Evolutionary conservation across 2,797 vertebrate genomes (phyloP), one percentile per base, ranked within the genome.

Genomic region (Oreochromis grahami): DNA sequence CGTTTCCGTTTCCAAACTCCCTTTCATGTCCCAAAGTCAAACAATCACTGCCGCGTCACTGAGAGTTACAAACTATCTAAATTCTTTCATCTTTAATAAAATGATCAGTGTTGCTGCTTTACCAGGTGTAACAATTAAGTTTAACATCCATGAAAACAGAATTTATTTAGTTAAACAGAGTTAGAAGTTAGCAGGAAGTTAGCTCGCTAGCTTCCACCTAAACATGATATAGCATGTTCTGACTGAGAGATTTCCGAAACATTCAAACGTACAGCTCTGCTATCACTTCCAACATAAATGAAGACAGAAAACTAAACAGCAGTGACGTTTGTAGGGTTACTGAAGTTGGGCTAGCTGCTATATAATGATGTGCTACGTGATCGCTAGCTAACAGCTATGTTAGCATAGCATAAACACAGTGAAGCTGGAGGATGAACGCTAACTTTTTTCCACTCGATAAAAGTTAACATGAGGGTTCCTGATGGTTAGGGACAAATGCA

Each of bases 381-480:
- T 0, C 0, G 3, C 51, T 52, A 21, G 51, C 1, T n/a, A n/a
- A 52, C 10, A 52, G 50, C 50, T 52, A 52, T 52, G 51, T 12
- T 21, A 52, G n/a, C 10, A 51, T n/a, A 51, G 0, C 1, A 51
- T 52, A 1, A n/a, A 0, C 48, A n/a, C 48, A 51, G 8, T n/a
- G 50, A n/a, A 51, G 50, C 50, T n/a, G 50, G 8, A 51, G 5
- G 50, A 51, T 10, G 50, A 51, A n/a, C 0, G 8, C 1, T 6
- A n/a, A 10, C 50, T 10, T 10, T 50, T 19, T 17, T 8, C 43
- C 43, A 1, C 43, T 48, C 0, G 0, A n/a, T 51, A 0, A 51
- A 51, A n/a, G 50, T 51, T 51, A n/a, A 6, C 2, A 0, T 51
- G 19, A 10, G 1, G 0, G 17, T 50, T 50, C 2, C 8, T 0